Conservation (phyloP, 30 jellyfish, hydroid and myxozoan species). For the Aurelia sp. region DNA sequence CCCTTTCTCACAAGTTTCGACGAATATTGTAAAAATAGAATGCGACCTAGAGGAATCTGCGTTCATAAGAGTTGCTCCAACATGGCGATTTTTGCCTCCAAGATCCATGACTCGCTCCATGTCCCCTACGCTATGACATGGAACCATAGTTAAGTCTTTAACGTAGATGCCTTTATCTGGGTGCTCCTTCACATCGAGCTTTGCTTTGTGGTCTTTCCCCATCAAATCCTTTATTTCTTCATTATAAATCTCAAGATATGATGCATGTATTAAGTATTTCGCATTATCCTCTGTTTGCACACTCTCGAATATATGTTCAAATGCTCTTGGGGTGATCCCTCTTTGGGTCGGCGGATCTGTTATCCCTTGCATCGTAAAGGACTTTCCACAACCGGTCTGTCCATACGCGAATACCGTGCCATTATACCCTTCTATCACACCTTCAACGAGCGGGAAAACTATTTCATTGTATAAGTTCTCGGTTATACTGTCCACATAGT, state of each 20-base stretch:
- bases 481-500: slow-evolving; percentile 87
- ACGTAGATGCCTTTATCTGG: slow-evolving; percentile 97
- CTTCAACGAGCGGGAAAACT: slow-evolving; percentile 94
- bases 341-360: slow-evolving; percentile 98
- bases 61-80: slow-evolving; percentile 99
- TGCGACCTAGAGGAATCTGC: slow-evolving; percentile 99
- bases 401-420: slow-evolving; percentile 99
- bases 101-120: slow-evolving; percentile 97
- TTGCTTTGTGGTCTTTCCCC: slow-evolving; percentile 84
- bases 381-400: slow-evolving; percentile 98
- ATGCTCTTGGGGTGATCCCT: slow-evolving; percentile 98
- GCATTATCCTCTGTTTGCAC: slow-evolving; percentile 94
- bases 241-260: slow-evolving; percentile 93
- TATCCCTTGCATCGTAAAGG: slow-evolving; percentile 98
- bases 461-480: slow-evolving; percentile 94
- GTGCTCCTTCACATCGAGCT: slow-evolving; percentile 93
- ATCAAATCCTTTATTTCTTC: slow-evolving; percentile 93
- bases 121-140: slow-evolving; percentile 91
- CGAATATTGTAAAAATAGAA: slow-evolving; percentile 94
- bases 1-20: slow-evolving; percentile 93
- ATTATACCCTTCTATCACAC: slow-evolving; percentile 96
- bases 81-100: slow-evolving; percentile 92
- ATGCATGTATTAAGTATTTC: slow-evolving; percentile 89
- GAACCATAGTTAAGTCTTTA: slow-evolving; percentile 84
- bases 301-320: slow-evolving; percentile 98